Base-by-base conservation (phyloP, 2,113 vertebrate genomes). In the Potamarius usumacintae region DNA sequence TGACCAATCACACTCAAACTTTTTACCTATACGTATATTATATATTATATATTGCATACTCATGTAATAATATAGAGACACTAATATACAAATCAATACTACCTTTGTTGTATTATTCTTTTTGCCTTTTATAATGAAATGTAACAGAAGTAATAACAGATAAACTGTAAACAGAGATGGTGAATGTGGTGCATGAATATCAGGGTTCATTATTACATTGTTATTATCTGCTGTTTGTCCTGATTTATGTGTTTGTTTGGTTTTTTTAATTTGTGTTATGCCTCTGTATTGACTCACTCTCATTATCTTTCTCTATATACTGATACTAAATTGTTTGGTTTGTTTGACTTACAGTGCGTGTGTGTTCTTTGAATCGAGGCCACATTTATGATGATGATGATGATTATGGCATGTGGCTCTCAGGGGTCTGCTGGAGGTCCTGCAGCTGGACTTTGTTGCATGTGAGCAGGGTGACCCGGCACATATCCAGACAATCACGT, bases 371-470 rank as follows among this genome's bases (percentile, higher is more conserved):
- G n/a, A 80, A 57, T 80, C 7, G 30, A 58, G 77, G 77, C 5
- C 53, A 57, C n/a, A 80, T 30, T 80, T 53, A 57, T 57, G 57
- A 42, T 30, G 52, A 79, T 79, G n/a, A 55, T 55, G 77, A 65
- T 34, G 82, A 42, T 42, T 42, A 12, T 58, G 27, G 3, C 90
- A 22, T 89, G 81, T 62, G 62, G 87, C 87, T 84, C 67, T 27
- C 91, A 94, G 94, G 86, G 93, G 92, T 92, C 91, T 94, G 91
- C 79, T 96, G 94, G 97, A 99, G 90, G 94, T 99, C 89, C 94
- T 99, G 92, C 97, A 98, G 90, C 94, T 99, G 63, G 97, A 99
- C 85, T 96, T 99, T 85, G 93, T 96, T 48, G 91, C 97, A 0
- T 96, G 95, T 76, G 96, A 95, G 10, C 90, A 96, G 15, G 84